Conservation (phyloP, 2,113 vertebrate species). For the Datnioides undecimradiatus region DNA sequence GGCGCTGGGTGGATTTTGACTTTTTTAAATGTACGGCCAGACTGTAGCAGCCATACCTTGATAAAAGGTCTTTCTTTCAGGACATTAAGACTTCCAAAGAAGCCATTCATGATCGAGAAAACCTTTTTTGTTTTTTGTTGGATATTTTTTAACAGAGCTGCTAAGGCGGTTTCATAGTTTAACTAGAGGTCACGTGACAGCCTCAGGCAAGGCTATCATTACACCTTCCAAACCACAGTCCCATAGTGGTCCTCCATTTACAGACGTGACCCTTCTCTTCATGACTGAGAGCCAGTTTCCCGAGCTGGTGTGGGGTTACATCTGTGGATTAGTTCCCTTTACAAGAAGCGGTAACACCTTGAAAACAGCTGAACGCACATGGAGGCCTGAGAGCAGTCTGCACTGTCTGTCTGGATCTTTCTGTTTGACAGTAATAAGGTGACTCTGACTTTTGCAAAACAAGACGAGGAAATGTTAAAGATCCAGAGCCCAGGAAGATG, state of each 20-base stretch:
- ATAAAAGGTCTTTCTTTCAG: neutral
- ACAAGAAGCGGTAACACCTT: slow-evolving; percentile 32
- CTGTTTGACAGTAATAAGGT: neutral
- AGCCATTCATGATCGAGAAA: neutral
- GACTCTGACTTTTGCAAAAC: slow-evolving; percentile 5
- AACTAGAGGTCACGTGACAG: slow-evolving; percentile 29
- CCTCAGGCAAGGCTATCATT: slow-evolving; percentile 18
- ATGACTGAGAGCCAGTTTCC: slow-evolving; percentile 35
- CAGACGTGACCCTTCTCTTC: slow-evolving; percentile 27
- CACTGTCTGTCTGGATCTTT: neutral
- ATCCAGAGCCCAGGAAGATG: neutral
- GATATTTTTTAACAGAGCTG: neutral
- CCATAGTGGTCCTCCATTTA: slow-evolving; percentile 46
- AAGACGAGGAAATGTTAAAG: neutral
- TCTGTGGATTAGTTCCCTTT: slow-evolving; percentile 30
- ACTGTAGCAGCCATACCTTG: neutral
- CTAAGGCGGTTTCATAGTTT: slow-evolving; percentile 30
- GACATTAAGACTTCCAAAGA: neutral
- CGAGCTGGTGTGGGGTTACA: slow-evolving; percentile 43
- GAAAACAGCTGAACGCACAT: slow-evolving; percentile 46
- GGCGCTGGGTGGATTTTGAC: neutral
- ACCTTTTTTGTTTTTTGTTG: too few species aligned
- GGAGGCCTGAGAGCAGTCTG: neutral
- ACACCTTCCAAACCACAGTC: slow-evolving; percentile 40
- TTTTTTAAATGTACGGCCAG: neutral